phyloP scores from a whole-genome alignment of 2,113 vertebrate species.

The Manacus vitellinus region DNA sequence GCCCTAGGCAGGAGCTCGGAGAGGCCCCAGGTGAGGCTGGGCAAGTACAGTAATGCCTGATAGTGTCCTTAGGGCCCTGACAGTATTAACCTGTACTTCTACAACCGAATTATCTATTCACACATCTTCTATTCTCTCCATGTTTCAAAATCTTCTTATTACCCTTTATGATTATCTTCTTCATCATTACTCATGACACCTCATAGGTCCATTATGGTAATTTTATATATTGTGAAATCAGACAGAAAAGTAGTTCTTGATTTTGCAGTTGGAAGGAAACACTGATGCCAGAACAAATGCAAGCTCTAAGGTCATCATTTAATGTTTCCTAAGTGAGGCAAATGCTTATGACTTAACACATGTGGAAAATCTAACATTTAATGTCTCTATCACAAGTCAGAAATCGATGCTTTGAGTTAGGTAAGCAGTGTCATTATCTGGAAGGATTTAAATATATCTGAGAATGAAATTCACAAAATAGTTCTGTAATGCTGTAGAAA shows the following conservation, averaged over 20 bases:
- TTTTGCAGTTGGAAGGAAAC: not conserved
- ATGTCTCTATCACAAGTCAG: not conserved
- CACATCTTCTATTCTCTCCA: not conserved
- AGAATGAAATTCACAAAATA: not conserved
- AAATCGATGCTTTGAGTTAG: not conserved
- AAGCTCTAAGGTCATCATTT: not conserved
- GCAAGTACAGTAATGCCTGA: not conserved
- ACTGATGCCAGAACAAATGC: not conserved
- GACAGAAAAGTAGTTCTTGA: not conserved
- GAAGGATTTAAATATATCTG: not conserved
- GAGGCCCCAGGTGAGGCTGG: not conserved
- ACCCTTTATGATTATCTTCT: not conserved
- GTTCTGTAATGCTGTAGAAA: not conserved
- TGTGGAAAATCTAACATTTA: not conserved
- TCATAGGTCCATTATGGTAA: not conserved
- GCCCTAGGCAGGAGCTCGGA: too few relatives aligned
- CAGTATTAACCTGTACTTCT: not conserved
- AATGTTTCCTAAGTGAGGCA: not conserved
- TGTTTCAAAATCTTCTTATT: not conserved
- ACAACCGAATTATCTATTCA: not conserved
- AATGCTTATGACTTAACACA: not conserved
- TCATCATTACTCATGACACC: not conserved
- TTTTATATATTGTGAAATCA: not conserved
- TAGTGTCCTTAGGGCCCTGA: not conserved
- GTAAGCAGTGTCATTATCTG: not conserved